Conservation (phyloP, 1,140 invertebrate species). For the Drosophila truncata region DNA sequence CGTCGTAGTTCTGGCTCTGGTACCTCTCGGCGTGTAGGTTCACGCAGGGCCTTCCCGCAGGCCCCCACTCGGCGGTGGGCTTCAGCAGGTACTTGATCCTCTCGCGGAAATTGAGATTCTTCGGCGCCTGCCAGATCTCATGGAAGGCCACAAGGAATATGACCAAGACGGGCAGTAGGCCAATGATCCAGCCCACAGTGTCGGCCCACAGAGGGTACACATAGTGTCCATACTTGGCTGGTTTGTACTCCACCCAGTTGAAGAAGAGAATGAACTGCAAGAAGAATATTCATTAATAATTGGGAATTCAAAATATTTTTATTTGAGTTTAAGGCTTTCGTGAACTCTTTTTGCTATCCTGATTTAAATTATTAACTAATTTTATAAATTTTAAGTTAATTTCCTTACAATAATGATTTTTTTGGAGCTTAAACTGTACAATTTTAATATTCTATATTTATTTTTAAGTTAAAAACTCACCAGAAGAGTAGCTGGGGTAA, state of each 20-base stretch:
- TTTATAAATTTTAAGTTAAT: too few species aligned
- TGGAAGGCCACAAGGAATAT: constrained; percentile 89
- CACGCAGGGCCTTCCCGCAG: constrained; percentile 84
- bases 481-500: constrained; percentile 91
- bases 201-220: constrained; percentile 92
- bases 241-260: constrained; percentile 93
- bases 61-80: constrained; percentile 86
- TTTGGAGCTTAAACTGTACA: background rate
- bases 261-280: constrained; percentile 92
- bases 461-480: constrained; percentile 66
- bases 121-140: constrained; percentile 87
- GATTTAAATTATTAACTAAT: too few species aligned
- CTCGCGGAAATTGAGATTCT: constrained; percentile 87
- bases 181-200: constrained; percentile 91
- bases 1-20: constrained; percentile 85
- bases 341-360: too few species aligned
- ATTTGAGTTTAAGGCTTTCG: too few species aligned
- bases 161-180: constrained; percentile 89
- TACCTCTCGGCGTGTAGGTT: constrained; percentile 79
- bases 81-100: constrained; percentile 76
- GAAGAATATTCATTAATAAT: too few species aligned
- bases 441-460: background rate
- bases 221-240: constrained; percentile 90
- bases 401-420: background rate
- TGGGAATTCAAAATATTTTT: too few species aligned